phyloP scores from a whole-genome alignment of 1,140 invertebrate species.

The Euura saliciscinereae region DNA sequence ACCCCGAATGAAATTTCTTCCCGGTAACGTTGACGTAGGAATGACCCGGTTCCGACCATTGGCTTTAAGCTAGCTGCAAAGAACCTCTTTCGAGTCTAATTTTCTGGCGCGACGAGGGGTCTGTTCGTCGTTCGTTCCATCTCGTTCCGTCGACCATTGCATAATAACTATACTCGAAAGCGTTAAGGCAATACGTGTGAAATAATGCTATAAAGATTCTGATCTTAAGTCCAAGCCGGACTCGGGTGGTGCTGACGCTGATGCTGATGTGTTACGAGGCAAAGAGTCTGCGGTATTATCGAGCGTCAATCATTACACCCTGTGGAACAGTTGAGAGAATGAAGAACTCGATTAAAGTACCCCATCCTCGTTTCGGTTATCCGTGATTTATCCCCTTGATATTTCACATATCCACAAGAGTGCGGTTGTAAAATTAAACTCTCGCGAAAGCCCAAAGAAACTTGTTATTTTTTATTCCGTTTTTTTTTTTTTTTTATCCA shows the following conservation, averaged over 20 bases:
- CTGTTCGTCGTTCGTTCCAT: neutral
- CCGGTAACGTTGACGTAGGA: neutral
- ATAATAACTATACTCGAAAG: conserved; percentile 5
- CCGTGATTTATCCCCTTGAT: neutral
- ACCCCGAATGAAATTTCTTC: too few species aligned
- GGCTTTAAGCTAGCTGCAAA: neutral
- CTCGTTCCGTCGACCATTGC: conserved; percentile 3
- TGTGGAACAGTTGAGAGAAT: neutral
- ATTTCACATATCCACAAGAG: neutral
- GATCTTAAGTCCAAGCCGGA: conserved; percentile 6
- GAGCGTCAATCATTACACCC: neutral
- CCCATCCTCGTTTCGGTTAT: neutral
- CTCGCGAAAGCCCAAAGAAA: neutral
- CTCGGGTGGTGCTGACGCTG: neutral
- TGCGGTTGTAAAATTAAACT: neutral
- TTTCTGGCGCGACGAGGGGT: conserved; percentile 11
- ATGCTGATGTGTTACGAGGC: neutral
- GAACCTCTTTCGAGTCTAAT: neutral
- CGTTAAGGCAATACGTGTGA: conserved; percentile 11
- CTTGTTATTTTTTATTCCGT: neutral
- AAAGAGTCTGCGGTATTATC: neutral
- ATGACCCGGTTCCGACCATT: neutral
- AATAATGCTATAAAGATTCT: conserved; percentile 15
- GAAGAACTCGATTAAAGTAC: neutral
- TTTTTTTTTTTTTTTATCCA: neutral